Base-by-base conservation (phyloP, 2,113 vertebrate species). In the Tretioscincus oriximinensis region DNA sequence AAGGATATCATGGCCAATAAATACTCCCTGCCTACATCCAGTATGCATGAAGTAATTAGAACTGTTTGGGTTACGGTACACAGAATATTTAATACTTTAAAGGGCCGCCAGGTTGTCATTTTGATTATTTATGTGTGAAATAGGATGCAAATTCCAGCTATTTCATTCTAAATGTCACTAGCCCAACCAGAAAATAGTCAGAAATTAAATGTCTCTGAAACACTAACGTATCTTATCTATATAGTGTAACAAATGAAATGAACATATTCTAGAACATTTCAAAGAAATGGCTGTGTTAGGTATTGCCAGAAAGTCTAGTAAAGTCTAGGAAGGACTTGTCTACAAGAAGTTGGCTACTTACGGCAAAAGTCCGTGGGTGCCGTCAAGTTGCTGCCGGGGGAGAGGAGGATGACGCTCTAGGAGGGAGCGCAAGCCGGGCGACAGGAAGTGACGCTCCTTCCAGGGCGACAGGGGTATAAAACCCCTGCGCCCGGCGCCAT, bases 121-220 rank as follows among this genome's bases (percentile, higher is more conserved):
- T 84, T 64, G 73, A 66, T 58, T 64, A 83, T 86, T 90, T 81
- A 76, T 47, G 45, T 85, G 58, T 81, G 81, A 86, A 90, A 86
- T 64, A 81, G 78, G 81, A 91, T 84, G 71, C 67, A 84, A 35
- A 81, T 87, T 85, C 66, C 78, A 87, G 64, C 51, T 89, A 18
- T 3, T 7, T 0, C 69, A 84, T 78, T 92, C 68, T 71, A 75
- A 87, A 82, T 80, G 60, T 82, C 83, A 87, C 51, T 45, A 18
- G 31, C 61, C 22, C 60, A 85, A 45, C 35, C 51, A 86, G 64
- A 63, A 79, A 60, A 85, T 76, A 79, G 79, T 80, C 74, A 71
- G 31, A 11, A 5, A 35, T 11, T 51, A 45, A 77, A 67, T 74
- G 61, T 10, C 1, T 84, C 86, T 88, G 69, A 82, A n/a, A 47